Conservation (phyloP, 2,888 invertebrate genomes). For the Glyphotaelius pellucidus region DNA sequence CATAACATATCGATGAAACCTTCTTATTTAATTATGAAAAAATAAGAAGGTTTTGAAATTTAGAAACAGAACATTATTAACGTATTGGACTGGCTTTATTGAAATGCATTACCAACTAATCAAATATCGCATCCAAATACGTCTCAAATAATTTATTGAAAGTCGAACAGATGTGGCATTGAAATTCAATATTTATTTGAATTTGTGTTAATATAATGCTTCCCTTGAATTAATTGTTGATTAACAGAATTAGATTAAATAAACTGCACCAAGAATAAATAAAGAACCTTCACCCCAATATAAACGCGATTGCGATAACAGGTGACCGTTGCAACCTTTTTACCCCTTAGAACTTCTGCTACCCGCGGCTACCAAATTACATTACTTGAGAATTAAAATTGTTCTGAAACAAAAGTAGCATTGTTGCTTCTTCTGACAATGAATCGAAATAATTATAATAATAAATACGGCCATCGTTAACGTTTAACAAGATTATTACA, state of each 20-base stretch:
- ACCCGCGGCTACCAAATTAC: neutral
- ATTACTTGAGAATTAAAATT: neutral
- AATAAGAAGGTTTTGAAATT: neutral
- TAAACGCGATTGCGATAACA: neutral
- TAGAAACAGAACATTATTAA: neutral
- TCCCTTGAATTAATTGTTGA: neutral
- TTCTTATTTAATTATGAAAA: neutral
- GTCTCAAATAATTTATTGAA: neutral
- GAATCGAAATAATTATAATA: neutral
- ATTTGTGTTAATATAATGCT: neutral
- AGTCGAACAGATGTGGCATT: neutral
- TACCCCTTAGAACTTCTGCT: neutral
- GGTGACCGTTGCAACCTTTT: constrained; percentile 22
- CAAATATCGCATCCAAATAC: neutral
- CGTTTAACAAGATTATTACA: too few species aligned
- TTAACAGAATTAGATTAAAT: neutral
- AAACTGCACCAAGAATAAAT: constrained; percentile 3
- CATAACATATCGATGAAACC: neutral
- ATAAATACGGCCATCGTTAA: neutral
- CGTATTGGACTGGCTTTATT: neutral
- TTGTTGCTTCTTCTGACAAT: neutral
- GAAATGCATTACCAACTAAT: neutral
- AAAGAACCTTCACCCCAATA: constrained; percentile 11
- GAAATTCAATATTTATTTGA: neutral
- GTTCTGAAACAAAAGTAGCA: neutral